Base-by-base conservation (phyloP, 2,888 invertebrate species). In the Drosophila parthenogenetica region DNA sequence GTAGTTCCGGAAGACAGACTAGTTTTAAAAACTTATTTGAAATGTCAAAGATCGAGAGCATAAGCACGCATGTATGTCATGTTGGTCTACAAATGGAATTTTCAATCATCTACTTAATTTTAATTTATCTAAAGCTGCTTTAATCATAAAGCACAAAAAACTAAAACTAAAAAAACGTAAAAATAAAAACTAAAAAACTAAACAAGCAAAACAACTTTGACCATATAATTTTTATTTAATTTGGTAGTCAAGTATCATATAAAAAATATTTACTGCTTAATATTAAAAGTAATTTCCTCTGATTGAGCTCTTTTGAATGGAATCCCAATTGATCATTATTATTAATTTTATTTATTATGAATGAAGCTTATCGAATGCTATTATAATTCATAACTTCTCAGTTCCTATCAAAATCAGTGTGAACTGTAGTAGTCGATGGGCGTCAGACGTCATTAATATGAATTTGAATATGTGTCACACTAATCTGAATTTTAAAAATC, bases 401-500 rank as follows among this genome's bases (percentile, higher is more conserved):
- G 17, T 14, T 29, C 13, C 19, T 22, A 49, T 60, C 60, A 29
- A 54, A 70, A 61, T 63, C 35, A 40, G 67, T 60, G 65, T 62
- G 62, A 72, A 66, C 51, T 72, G 39, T 43, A 48, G 55, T 69
- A 69, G 60, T 16, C 60, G 13, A 8, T 43, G 45, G 17, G 25
- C 60, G 13, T n/a, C 35, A 54, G 17, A 39, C 39, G 29, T 29
- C 29, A 49, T 35, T 25, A 42, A 25, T 40, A 48, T 60, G 39
- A 39, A 60, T 76, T 60, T 63, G 11, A 55, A 69, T 45, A 51
- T 58, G 60, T 62, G 57, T 46, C 50, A 65, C 50, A 62, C 60
- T 65, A 76, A 76, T 60, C 42, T 25, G 46, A 61, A 42, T 68
- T 49, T 71, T 62, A 42, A 68, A 60, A 50, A 48, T 57, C 46